Conservation (phyloP, 2,797 vertebrate genomes). For the Mormyrops attenuatus region DNA sequence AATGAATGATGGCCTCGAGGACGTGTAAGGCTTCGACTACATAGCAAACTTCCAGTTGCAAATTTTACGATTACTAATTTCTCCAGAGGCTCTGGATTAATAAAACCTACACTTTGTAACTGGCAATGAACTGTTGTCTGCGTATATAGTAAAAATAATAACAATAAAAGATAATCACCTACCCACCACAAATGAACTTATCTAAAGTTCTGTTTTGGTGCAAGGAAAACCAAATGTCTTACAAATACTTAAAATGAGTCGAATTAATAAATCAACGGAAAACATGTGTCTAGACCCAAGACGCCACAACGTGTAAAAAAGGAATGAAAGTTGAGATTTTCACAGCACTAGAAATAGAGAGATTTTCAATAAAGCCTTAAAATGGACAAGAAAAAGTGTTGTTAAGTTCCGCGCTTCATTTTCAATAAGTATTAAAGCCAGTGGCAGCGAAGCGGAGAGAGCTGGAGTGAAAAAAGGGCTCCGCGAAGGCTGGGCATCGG, state of each 20-base stretch:
- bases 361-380: not conserved
- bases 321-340: not conserved
- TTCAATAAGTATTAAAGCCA: constrained; percentile 3
- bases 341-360: not conserved
- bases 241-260: not conserved
- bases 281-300: not conserved
- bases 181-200: not conserved
- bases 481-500: not conserved
- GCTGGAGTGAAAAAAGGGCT: not conserved
- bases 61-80: not conserved
- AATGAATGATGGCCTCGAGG: not conserved
- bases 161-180: not conserved
- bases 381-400: not conserved
- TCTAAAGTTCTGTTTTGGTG: not conserved
- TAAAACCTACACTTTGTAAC: not conserved
- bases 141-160: not conserved
- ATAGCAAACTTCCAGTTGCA: not conserved
- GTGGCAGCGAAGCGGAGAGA: not conserved
- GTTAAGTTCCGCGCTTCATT: not conserved
- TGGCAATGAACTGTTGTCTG: not conserved
- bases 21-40: not conserved
- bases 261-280: not conserved
- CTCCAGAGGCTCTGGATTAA: not conserved
- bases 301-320: not conserved
- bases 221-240: not conserved